Conservation (phyloP, 2,888 invertebrate species). For the Chymomyza amoena region DNA sequence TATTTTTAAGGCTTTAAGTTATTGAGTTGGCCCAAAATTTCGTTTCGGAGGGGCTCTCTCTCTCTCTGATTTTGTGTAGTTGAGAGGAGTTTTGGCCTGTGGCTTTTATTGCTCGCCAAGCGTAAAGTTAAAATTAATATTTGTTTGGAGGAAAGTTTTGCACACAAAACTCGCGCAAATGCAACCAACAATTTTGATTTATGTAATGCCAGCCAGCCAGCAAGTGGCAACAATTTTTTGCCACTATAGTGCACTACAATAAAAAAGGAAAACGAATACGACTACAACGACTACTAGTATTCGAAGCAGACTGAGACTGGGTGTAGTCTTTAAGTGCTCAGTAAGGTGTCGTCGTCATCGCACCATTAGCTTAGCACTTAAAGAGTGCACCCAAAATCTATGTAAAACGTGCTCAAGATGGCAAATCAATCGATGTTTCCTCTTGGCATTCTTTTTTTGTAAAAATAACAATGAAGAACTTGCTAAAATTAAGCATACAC, state of each 20-base stretch:
- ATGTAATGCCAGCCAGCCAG: conserved; percentile 38
- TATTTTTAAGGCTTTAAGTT: conserved; percentile 9
- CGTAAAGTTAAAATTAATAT: conserved; percentile 67
- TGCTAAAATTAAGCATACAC: conserved; percentile 25
- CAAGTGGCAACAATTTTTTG: not conserved
- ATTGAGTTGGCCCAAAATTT: not conserved
- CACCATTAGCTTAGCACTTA: not conserved
- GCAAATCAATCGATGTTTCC: not conserved
- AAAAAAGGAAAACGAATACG: too few relatives aligned
- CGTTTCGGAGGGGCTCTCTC: conserved; percentile 1
- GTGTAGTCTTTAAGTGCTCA: not conserved
- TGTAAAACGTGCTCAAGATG: not conserved
- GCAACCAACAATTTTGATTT: conserved; percentile 54
- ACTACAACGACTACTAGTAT: too few relatives aligned
- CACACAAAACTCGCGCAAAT: conserved; percentile 8
- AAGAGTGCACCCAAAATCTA: not conserved
- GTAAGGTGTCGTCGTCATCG: not conserved
- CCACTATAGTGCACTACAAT: too few relatives aligned
- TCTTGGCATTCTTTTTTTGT: not conserved
- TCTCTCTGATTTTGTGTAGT: conserved; percentile 15
- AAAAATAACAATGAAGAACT: conserved; percentile 13
- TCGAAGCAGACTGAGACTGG: not conserved
- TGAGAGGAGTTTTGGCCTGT: not conserved
- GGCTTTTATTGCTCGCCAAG: conserved; percentile 24
- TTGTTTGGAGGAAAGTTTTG: conserved; percentile 47